phyloP scores from a whole-genome alignment of 2,113 vertebrate genomes.

The Myotis davidii region DNA sequence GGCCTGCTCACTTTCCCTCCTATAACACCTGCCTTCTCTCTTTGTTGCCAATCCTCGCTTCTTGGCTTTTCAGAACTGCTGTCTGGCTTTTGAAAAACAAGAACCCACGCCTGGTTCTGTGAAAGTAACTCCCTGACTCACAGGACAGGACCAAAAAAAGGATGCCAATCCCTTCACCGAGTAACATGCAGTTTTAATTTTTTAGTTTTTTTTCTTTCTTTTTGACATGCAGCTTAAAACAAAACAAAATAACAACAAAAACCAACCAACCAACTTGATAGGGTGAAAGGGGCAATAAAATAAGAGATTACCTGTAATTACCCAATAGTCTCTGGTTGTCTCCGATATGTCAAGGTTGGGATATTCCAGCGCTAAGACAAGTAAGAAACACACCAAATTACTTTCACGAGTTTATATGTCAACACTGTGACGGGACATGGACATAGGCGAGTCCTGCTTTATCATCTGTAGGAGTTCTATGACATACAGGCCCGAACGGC shows the following conservation, averaged over 20 bases:
- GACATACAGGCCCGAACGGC: not conserved
- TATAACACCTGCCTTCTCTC: not conserved
- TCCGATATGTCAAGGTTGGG: slow-evolving; percentile 96
- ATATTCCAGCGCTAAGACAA: slow-evolving; percentile 94
- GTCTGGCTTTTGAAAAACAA: slow-evolving; percentile 49
- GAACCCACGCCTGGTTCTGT: not conserved
- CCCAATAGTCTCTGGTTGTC: slow-evolving; percentile 96
- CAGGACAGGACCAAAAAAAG: slow-evolving; percentile 12
- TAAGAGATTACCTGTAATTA: slow-evolving; percentile 93
- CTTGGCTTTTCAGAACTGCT: slow-evolving; percentile 36
- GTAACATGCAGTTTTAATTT: not conserved
- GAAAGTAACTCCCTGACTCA: not conserved
- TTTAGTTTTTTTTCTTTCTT: not conserved
- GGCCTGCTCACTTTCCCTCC: not conserved
- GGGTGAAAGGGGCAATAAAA: not conserved
- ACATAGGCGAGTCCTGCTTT: slow-evolving; percentile 2
- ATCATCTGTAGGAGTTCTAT: not conserved
- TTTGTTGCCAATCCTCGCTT: not conserved
- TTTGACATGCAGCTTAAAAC: not conserved
- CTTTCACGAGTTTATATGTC: not conserved
- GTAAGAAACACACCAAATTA: slow-evolving; percentile 53
- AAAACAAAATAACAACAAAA: too few relatives aligned
- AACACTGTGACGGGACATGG: not conserved
- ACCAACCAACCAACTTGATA: not conserved
- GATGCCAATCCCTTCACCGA: not conserved